phyloP scores from a whole-genome alignment of 2,113 vertebrate species.

The Lasiurus borealis region DNA sequence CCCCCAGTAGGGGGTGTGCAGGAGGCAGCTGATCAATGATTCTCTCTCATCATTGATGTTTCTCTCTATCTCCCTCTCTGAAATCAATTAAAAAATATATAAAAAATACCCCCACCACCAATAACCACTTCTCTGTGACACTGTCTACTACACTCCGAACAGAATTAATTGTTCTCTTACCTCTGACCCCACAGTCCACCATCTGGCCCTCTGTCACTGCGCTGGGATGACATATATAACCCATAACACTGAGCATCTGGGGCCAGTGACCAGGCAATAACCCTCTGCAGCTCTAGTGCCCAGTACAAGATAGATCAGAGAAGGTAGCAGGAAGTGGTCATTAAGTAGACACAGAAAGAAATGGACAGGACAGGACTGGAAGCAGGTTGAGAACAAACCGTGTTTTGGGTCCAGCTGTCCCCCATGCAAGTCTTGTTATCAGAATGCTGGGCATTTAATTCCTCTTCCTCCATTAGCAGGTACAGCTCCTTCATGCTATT shows the following conservation, averaged over 20 bases:
- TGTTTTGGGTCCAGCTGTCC: constrained; percentile 90
- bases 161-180: neutral
- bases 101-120: neutral
- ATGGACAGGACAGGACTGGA: neutral
- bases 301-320: neutral
- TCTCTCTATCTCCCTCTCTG: too few species aligned
- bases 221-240: neutral
- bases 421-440: constrained; percentile 90
- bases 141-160: neutral
- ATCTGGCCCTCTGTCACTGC: neutral
- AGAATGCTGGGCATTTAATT: constrained; percentile 89
- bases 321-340: neutral
- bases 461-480: constrained; percentile 95
- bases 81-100: too few species aligned
- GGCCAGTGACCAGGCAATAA: neutral
- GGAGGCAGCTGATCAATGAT: too few species aligned
- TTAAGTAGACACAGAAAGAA: neutral
- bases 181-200: neutral
- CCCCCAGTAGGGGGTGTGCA: too few species aligned
- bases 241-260: neutral
- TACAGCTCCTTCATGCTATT: constrained; percentile 97
- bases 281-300: neutral
- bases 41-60: too few species aligned
- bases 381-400: constrained; percentile 75
- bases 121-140: constrained; percentile 1